Evolutionary conservation across 1,140 invertebrate species (phyloP), one percentile per base, ranked within the genome.

Genomic region (Berghia stephanieae): DNA sequence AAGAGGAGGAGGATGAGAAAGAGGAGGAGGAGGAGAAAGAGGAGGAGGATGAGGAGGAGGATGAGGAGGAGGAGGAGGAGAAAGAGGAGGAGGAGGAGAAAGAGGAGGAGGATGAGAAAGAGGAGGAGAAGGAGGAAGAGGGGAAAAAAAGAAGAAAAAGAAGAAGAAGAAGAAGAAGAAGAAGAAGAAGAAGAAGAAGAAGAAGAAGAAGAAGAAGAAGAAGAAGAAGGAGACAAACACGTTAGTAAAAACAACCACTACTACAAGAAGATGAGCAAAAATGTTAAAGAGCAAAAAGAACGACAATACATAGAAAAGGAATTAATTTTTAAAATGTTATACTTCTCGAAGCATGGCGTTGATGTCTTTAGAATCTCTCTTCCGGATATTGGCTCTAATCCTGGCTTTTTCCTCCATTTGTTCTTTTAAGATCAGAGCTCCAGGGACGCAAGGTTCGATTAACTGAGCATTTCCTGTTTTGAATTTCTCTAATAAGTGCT

Each of bases 371-470:
- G 71, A 4, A 4, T 49, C 43, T 36, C 66, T 74, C 18, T 36
- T 72, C 63, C 46, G 43, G 34, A 83, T 57, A 46, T 80, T 80
- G 38, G 81, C 82, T 21, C 86, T 70, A 13, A 81, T 74, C 69
- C 81, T 79, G 0, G 85, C 83, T 57, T 83, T 86, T 71, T 87
- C 84, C 52, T 83, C 76, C 86, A 86, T 87, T 21, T 86, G 75
- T 24, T 86, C 83, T 36, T 84, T 85, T 63, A 85, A 87, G 76
- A 85, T 86, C 21, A 85, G 79, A 16, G 80, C 78, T 0, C 86
- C 86, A 16, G 81, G 80, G 8, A 84, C 79, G 1, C 49, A n/a
- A 1, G 84, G 82, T 42, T 83, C 78, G 3, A 83, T 74, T 42
- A 86, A 72, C 13, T 78, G 73, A 6, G 80, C 81, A 34, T 83